These are phyloP conservation scores for Eugnorisma glareosa DNA, from an alignment of 2,888 invertebrate genomes.

Conservation along the genomic window DNA sequence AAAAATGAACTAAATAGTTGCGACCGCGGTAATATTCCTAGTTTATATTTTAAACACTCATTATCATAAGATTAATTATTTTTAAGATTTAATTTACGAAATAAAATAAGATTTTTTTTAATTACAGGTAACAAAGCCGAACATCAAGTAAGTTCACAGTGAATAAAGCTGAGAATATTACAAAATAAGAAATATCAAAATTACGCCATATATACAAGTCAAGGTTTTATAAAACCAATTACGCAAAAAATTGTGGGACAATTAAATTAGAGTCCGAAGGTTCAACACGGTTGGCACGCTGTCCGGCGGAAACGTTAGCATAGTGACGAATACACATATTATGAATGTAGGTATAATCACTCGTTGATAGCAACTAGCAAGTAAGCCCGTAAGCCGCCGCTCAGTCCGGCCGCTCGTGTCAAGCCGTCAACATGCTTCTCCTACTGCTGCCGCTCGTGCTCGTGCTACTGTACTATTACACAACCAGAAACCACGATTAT, in stretches of 20 bases:
- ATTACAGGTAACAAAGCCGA: slow-evolving; percentile 21
- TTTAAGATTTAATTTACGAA: neutral
- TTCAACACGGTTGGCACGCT: neutral
- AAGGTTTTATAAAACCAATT: neutral
- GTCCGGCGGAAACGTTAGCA: neutral
- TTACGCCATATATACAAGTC: neutral
- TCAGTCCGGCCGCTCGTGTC: slow-evolving; percentile 38
- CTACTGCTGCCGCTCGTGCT: slow-evolving; percentile 61
- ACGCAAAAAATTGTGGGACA: neutral
- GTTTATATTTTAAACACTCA: neutral
- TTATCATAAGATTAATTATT: neutral
- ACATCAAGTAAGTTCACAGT: neutral
- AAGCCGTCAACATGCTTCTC: slow-evolving; percentile 64
- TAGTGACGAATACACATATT: neutral
- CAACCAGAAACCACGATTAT: slow-evolving; percentile 76
- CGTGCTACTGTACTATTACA: slow-evolving; percentile 72
- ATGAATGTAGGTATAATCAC: neutral
- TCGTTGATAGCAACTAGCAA: slow-evolving; percentile 42
- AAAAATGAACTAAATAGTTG: neutral
- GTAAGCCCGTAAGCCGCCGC: slow-evolving; percentile 2
- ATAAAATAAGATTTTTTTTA: neutral
- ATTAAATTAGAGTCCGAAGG: neutral
- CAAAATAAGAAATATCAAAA: neutral
- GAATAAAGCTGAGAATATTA: neutral
- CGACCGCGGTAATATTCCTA: neutral